Evolutionary conservation across 2,888 invertebrate genomes (phyloP).

Genomic region (Argyresthia goedartella): DNA sequence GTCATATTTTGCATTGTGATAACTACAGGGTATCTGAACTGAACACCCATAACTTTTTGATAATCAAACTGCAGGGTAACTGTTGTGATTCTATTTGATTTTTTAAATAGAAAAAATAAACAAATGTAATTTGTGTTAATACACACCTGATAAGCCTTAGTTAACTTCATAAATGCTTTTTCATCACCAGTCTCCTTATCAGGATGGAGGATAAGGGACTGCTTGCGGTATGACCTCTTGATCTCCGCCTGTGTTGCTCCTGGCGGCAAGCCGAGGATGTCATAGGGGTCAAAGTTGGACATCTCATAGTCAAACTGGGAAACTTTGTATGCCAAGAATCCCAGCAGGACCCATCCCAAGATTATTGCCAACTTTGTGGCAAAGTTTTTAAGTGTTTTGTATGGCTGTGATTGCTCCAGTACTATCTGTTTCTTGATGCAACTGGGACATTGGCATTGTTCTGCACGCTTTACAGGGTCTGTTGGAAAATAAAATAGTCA

Average conservation of each 20-base stretch:
- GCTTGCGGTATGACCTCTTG: conserved; percentile 94
- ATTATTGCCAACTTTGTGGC: conserved; percentile 84
- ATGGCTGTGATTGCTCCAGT: conserved; percentile 88
- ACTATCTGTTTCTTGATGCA: conserved; percentile 88
- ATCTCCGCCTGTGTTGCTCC: conserved; percentile 91
- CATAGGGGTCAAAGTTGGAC: conserved; percentile 99
- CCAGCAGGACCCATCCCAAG: conserved; percentile 85
- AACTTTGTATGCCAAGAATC: conserved; percentile 89
- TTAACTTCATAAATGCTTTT: conserved; percentile 96
- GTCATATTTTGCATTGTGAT: too few relatives aligned
- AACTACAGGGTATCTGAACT: too few relatives aligned
- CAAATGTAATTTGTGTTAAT: background rate
- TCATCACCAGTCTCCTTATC: conserved; percentile 98
- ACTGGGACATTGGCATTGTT: conserved; percentile 90
- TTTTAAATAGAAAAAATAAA: too few relatives aligned
- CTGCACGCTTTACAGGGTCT: conserved; percentile 84
- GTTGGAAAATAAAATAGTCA: conserved; percentile 17
- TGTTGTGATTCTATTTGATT: too few relatives aligned
- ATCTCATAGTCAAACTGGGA: conserved; percentile 98
- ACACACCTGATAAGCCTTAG: conserved; percentile 89
- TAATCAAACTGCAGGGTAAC: too few relatives aligned
- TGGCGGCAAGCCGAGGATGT: conserved; percentile 90
- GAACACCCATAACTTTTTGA: too few relatives aligned
- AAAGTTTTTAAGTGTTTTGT: conserved; percentile 85
- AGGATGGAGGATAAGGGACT: conserved; percentile 95